Percentiles rank a stretch among this genome's conserved stretches.
Conservation (phyloP, 2,113 vertebrate species). For the Semnornis frantzii region DNA sequence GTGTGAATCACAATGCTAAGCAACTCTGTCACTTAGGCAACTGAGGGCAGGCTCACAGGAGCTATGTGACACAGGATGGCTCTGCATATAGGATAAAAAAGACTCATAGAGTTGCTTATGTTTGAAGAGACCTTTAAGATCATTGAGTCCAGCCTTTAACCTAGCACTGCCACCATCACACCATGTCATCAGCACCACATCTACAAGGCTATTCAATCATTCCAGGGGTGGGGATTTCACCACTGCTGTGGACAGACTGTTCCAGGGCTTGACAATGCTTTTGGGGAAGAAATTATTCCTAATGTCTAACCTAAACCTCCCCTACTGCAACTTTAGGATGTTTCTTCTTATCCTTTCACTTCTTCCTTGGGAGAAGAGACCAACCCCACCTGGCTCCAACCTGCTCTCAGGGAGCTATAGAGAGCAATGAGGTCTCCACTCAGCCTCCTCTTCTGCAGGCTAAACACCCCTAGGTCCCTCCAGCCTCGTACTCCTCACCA, state of each 20-base stretch:
- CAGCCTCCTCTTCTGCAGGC: background rate
- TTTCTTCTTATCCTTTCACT: background rate
- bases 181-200: background rate
- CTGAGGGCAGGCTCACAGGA: background rate
- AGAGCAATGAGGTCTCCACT: background rate
- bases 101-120: background rate
- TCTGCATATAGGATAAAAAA: background rate
- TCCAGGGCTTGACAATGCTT: background rate
- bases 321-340: background rate
- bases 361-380: background rate
- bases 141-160: background rate
- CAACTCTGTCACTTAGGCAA: fast-evolving
- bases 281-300: background rate
- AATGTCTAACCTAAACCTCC: background rate
- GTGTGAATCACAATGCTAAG: background rate
- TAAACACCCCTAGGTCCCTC: background rate
- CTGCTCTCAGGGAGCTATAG: background rate
- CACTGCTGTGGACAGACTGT: background rate
- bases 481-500: background rate
- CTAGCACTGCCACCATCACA: background rate
- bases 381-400: background rate
- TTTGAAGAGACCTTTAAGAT: background rate
- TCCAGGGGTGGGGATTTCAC: background rate
- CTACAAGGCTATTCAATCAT: background rate
- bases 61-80: background rate